A percentile compares a stretch with the other conserved stretches of the same genome.
These are phyloP conservation scores for Emydocephalus ijimae DNA, from an alignment of 2,113 vertebrate genomes.

Conservation along the genomic window DNA sequence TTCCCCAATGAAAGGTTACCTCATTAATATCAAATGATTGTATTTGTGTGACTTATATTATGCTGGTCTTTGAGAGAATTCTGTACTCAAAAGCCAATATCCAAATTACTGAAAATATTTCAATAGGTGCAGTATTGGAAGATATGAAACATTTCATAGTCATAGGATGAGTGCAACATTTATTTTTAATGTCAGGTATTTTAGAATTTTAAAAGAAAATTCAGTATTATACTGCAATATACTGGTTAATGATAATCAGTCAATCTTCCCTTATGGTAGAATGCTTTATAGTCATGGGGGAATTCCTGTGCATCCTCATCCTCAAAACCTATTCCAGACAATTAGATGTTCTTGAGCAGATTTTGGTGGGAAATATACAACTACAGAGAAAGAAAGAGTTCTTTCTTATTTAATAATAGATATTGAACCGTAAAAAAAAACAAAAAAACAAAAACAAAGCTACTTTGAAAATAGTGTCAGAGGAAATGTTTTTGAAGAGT, in stretches of 20 bases:
- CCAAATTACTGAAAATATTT: conserved; percentile 13
- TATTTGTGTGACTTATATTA: not conserved
- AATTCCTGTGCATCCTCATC: not conserved
- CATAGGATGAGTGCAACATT: conserved; percentile 29
- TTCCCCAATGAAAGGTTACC: not conserved
- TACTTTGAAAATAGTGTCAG: too few relatives aligned
- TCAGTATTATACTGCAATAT: not conserved
- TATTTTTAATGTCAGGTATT: conserved; percentile 19
- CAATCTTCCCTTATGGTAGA: not conserved
- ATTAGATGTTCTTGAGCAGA: not conserved
- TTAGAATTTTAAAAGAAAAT: not conserved
- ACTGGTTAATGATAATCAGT: not conserved
- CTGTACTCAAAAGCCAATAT: not conserved
- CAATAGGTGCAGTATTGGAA: conserved; percentile 22
- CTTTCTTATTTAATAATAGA: too few relatives aligned
- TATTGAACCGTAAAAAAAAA: too few relatives aligned
- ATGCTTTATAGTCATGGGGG: not conserved
- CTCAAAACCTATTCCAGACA: not conserved
- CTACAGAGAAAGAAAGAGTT: not conserved
- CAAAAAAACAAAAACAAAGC: too few relatives aligned
- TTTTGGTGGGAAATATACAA: not conserved
- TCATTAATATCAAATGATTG: not conserved
- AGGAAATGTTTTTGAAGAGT: too few relatives aligned
- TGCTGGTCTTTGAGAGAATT: not conserved
- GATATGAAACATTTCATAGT: conserved; percentile 25